Conservation (phyloP, 2,888 invertebrate species). For the Tubulanus polymorphus region DNA sequence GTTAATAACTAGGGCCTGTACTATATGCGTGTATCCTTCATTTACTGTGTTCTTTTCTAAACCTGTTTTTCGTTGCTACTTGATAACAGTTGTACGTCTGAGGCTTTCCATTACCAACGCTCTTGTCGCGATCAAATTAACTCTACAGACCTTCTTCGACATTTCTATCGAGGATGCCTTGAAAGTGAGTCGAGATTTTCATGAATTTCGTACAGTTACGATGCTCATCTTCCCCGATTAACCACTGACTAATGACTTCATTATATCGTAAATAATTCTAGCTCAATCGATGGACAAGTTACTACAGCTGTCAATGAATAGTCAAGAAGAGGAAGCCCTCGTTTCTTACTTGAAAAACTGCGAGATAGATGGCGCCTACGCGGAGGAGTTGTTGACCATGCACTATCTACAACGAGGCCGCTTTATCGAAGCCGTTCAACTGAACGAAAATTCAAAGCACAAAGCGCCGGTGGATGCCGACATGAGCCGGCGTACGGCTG, state of each 20-base stretch:
- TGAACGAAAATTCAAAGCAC: slow-evolving; percentile 47
- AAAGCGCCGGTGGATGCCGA: slow-evolving; percentile 36
- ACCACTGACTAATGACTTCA: background rate
- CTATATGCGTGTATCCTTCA: too few species aligned
- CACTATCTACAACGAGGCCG: slow-evolving; percentile 63
- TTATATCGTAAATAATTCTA: slow-evolving; percentile 18
- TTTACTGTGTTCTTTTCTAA: too few species aligned
- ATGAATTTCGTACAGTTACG: background rate
- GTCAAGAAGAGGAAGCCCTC: slow-evolving; percentile 66
- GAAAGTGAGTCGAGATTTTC: slow-evolving; percentile 56
- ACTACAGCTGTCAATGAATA: slow-evolving; percentile 62
- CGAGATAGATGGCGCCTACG: slow-evolving; percentile 58
- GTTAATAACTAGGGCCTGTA: too few species aligned
- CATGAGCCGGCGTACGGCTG: slow-evolving; percentile 49
- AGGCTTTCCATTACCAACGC: slow-evolving; percentile 65
- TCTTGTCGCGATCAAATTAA: slow-evolving; percentile 58
- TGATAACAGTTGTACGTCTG: slow-evolving; percentile 61
- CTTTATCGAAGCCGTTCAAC: slow-evolving; percentile 53
- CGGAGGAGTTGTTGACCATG: slow-evolving; percentile 65
- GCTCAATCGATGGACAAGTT: slow-evolving; percentile 58
- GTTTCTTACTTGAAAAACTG: slow-evolving; percentile 65
- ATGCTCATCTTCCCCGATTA: background rate
- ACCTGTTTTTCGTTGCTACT: too few species aligned
- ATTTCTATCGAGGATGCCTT: slow-evolving; percentile 59
- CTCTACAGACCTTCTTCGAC: slow-evolving; percentile 58